A percentile compares a stretch with the other conserved stretches of the same genome.
phyloP scores from a whole-genome alignment of 2,797 vertebrate species.

The Acrossocheilus wenchowensis region DNA sequence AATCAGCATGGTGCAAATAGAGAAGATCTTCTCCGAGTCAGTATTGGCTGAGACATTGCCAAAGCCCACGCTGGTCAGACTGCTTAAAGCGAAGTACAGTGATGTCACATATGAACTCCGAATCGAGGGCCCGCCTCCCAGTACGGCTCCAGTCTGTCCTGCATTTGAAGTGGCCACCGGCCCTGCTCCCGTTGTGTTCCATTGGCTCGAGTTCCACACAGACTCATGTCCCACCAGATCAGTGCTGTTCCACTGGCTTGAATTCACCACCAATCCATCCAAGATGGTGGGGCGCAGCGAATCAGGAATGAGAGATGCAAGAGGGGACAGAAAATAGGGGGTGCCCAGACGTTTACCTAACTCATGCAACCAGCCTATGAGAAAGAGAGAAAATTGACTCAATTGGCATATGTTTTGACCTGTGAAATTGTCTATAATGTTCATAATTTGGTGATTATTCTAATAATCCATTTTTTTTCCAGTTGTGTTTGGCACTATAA shows the following conservation, averaged over 20 bases:
- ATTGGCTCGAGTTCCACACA: conserved; percentile 74
- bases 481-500: background rate
- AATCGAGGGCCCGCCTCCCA: conserved; percentile 82
- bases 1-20: conserved; percentile 97
- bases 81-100: conserved; percentile 97
- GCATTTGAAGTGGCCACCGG: conserved; percentile 41
- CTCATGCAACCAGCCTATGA: conserved; percentile 94
- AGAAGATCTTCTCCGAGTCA: conserved; percentile 96
- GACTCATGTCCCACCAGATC: conserved; percentile 58
- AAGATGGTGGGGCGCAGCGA: conserved; percentile 44
- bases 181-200: conserved; percentile 64
- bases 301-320: conserved; percentile 63
- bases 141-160: conserved; percentile 48
- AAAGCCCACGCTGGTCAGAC: conserved; percentile 96
- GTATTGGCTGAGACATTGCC: conserved; percentile 98
- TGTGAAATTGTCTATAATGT: background rate
- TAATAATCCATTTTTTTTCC: no score
- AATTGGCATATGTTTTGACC: background rate
- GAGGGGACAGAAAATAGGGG: conserved; percentile 79
- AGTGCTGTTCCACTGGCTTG: conserved; percentile 61
- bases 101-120: conserved; percentile 95
- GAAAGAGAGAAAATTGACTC: background rate
- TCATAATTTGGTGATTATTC: background rate
- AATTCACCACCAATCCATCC: conserved; percentile 65
- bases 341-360: conserved; percentile 93